Evolutionary conservation across 2,888 invertebrate species (phyloP).

Genomic region (Epinotia brunnichana): DNA sequence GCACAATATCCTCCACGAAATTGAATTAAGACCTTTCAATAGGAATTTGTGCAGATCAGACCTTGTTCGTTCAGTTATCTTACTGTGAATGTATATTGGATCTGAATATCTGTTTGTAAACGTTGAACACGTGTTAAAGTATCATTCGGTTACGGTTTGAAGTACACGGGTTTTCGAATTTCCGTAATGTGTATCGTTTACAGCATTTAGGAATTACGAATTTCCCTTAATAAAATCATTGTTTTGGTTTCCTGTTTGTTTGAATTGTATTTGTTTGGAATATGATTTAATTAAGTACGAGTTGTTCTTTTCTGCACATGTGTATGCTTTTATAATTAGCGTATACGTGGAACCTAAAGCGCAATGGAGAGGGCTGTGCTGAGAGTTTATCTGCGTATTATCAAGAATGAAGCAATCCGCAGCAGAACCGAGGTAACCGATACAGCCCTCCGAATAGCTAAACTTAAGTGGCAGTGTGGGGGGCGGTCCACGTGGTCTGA

Average conservation of each 20-base stretch:
- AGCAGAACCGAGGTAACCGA: too few relatives aligned
- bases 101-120: not conserved
- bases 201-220: not conserved
- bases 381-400: too few relatives aligned
- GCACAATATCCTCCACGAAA: slow-evolving; percentile 6
- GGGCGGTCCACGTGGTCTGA: too few relatives aligned
- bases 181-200: not conserved
- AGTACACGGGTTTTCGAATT: not conserved
- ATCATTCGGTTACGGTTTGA: not conserved
- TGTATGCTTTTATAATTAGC: too few relatives aligned
- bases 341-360: too few relatives aligned
- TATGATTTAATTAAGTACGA: not conserved
- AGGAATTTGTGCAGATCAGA: slow-evolving; percentile 19
- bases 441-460: too few relatives aligned
- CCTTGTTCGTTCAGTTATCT: slow-evolving; percentile 10
- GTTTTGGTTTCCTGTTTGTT: not conserved
- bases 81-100: slow-evolving; percentile 6
- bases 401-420: too few relatives aligned
- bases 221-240: not conserved
- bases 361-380: too few relatives aligned
- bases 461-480: too few relatives aligned
- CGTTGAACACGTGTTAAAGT: not conserved
- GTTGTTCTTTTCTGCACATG: not conserved
- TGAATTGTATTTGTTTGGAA: not conserved
- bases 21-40: slow-evolving; percentile 38